Evolutionary conservation across 1,140 invertebrate genomes (phyloP).

Genomic region (Dufourea novaeangliae): DNA sequence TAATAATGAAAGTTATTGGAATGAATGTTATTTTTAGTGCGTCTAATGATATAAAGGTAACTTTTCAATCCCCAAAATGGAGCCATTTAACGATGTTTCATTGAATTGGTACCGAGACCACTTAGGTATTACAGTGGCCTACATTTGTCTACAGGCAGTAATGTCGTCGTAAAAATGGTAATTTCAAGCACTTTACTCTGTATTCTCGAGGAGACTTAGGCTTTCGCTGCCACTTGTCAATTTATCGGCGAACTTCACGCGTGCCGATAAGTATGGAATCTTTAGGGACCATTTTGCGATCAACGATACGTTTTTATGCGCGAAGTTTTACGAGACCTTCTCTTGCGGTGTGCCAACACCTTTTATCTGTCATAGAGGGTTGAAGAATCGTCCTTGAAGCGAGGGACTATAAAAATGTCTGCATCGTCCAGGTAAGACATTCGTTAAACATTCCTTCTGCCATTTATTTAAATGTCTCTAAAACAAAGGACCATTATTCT

Average conservation of each 20-base stretch:
- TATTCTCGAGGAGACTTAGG: background rate
- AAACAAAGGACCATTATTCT: background rate
- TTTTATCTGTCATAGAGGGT: conserved; percentile 38
- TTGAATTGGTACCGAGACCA: too few species aligned
- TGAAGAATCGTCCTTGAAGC: conserved; percentile 12
- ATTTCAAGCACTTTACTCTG: background rate
- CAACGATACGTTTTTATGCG: conserved; percentile 1
- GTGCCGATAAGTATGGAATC: conserved; percentile 8
- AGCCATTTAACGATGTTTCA: too few species aligned
- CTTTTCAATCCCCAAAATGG: too few species aligned
- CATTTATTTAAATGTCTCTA: background rate
- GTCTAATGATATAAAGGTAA: too few species aligned
- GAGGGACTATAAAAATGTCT: conserved; percentile 8
- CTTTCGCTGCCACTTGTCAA: background rate
- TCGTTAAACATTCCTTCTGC: background rate
- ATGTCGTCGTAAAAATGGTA: background rate
- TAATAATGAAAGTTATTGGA: too few species aligned
- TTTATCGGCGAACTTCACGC: background rate
- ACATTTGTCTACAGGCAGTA: too few species aligned
- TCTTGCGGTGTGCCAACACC: background rate
- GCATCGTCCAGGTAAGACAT: conserved; percentile 29
- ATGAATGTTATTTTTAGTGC: too few species aligned
- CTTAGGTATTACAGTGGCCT: too few species aligned
- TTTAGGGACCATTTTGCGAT: conserved; percentile 39
- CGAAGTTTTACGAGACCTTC: background rate